A percentile compares a stretch with the other conserved stretches of the same genome.
phyloP scores from a whole-genome alignment of 2,797 vertebrate species.

The Echiichthys vipera region DNA sequence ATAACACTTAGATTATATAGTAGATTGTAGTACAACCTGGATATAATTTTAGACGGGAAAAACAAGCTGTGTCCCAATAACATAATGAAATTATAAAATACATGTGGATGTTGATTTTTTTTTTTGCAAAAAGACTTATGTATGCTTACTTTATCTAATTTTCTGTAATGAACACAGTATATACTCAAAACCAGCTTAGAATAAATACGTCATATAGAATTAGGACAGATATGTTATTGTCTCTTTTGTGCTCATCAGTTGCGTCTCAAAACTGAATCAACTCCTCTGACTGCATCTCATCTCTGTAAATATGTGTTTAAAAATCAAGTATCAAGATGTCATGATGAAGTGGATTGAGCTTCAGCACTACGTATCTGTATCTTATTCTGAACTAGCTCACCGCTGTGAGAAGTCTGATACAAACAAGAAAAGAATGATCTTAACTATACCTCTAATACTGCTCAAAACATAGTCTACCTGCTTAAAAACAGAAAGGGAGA shows the following conservation, averaged over 20 bases:
- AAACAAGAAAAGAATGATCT: conserved; percentile 5
- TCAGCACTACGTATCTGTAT: too few species aligned
- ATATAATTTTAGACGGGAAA: neutral
- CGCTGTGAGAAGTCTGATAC: neutral
- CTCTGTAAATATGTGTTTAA: conserved; percentile 1
- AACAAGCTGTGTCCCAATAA: neutral
- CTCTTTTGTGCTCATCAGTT: neutral
- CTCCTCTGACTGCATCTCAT: neutral
- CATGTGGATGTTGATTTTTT: neutral
- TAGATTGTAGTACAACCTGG: neutral
- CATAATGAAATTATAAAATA: neutral
- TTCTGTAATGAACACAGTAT: neutral
- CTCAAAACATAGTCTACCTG: neutral
- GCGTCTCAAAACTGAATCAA: neutral
- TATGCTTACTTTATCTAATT: neutral
- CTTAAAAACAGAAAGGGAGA: conserved; percentile 8
- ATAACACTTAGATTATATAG: neutral
- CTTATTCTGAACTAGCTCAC: neutral
- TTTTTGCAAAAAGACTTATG: neutral
- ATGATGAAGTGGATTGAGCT: conserved; percentile 13
- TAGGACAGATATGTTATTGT: neutral
- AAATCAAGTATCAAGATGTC: neutral
- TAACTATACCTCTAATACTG: neutral
- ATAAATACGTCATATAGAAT: neutral
- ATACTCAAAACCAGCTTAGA: neutral